These are phyloP conservation scores for Clarias batrachus DNA, from an alignment of 2,113 vertebrate genomes.

Conservation along the genomic window DNA sequence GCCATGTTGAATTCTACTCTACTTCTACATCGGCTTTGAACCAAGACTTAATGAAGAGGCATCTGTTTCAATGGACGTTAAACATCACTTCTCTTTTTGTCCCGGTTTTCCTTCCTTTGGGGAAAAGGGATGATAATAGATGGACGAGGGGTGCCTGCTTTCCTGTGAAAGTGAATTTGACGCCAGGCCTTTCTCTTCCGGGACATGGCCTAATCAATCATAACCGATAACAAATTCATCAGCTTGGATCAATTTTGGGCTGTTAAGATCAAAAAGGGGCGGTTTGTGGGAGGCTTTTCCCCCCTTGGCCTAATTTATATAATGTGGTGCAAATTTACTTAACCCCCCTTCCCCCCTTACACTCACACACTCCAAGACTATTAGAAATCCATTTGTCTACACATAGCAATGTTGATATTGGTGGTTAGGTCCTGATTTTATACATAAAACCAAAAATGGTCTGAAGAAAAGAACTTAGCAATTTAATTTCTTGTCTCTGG, in stretches of 20 bases:
- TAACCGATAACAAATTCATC: conserved; percentile 86
- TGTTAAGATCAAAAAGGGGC: conserved; percentile 84
- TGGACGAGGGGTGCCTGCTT: conserved; percentile 68
- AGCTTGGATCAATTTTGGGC: conserved; percentile 90
- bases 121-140: conserved; percentile 56
- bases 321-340: conserved; percentile 81
- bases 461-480: background rate
- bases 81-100: conserved; percentile 63
- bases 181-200: conserved; percentile 69
- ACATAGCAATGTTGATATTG: conserved; percentile 15
- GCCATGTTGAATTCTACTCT: conserved; percentile 34
- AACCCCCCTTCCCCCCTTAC: conserved; percentile 48
- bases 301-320: conserved; percentile 82
- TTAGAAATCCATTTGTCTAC: conserved; percentile 28
- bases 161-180: conserved; percentile 64
- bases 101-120: conserved; percentile 41
- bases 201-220: conserved; percentile 77
- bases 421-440: background rate
- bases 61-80: conserved; percentile 69
- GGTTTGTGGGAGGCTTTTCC: conserved; percentile 81
- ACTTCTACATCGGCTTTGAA: conserved; percentile 60
- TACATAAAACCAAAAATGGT: background rate
- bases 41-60: conserved; percentile 57
- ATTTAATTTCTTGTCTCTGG: background rate
- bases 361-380: conserved; percentile 26